Evolutionary conservation across 2,888 invertebrate genomes (phyloP).

Genomic region (Prenolepis imparis): DNA sequence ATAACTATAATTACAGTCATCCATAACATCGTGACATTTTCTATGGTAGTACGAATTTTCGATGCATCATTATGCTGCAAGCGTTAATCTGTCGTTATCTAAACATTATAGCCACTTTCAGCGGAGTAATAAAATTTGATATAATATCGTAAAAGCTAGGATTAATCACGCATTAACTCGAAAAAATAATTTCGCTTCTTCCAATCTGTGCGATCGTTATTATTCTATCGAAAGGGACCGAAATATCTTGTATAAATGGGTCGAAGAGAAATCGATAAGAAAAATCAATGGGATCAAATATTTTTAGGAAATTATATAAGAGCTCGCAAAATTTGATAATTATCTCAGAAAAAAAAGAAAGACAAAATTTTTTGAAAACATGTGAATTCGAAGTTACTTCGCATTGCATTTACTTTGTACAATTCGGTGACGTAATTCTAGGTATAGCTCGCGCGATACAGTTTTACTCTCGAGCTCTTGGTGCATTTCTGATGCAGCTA

Average conservation of each 20-base stretch:
- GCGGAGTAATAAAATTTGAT: background rate
- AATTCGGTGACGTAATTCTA: background rate
- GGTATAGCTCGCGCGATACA: background rate
- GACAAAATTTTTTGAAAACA: background rate
- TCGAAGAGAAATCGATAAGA: background rate
- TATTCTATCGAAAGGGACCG: background rate
- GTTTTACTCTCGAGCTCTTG: background rate
- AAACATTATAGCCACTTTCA: background rate
- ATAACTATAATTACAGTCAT: background rate
- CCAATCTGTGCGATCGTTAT: background rate
- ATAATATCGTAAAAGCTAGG: background rate
- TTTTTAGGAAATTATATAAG: background rate
- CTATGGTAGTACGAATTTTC: background rate
- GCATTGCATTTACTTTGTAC: background rate
- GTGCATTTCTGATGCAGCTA: background rate
- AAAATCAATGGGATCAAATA: background rate
- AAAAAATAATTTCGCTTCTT: background rate
- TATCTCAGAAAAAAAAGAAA: background rate
- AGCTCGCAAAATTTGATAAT: background rate
- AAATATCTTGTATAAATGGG: background rate
- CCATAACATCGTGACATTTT: background rate
- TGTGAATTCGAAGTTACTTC: background rate
- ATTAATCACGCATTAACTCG: conserved; percentile 6
- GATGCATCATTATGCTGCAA: background rate
- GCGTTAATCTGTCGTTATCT: background rate